Percentiles rank a stretch among this genome's conserved stretches.
phyloP scores from a whole-genome alignment of 2,888 invertebrate species.

The Hoplodrina blanda region DNA sequence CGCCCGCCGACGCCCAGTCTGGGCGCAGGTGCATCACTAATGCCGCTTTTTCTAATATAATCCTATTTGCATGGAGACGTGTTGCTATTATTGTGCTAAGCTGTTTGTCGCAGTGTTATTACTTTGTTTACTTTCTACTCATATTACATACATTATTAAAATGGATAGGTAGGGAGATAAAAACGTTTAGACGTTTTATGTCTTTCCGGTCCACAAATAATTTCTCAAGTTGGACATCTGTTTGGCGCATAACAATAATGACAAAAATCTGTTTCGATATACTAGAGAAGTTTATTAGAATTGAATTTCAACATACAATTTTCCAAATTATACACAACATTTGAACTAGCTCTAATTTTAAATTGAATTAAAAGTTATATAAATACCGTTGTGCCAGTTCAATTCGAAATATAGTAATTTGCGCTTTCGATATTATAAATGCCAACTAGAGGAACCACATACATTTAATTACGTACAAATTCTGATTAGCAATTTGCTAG shows the following conservation, averaged over 20 bases:
- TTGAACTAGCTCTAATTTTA: constrained; percentile 4
- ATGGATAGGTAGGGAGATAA: neutral
- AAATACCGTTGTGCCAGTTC: too few species aligned
- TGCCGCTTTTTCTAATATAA: constrained; percentile 57
- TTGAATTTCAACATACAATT: neutral
- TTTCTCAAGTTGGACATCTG: neutral
- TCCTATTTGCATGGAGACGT: constrained; percentile 49
- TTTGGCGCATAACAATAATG: neutral
- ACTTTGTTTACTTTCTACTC: constrained; percentile 27
- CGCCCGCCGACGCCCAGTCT: constrained; percentile 55
- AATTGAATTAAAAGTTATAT: constrained; percentile 9
- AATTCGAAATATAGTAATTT: too few species aligned
- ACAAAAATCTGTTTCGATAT: neutral
- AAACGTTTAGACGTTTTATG: neutral
- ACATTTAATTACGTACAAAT: constrained; percentile 3
- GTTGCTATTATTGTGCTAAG: constrained; percentile 29
- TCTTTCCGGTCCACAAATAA: neutral
- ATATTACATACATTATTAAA: constrained; percentile 25
- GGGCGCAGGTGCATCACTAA: constrained; percentile 74
- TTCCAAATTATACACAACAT: neutral
- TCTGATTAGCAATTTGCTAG: constrained; percentile 6
- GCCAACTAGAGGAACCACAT: constrained; percentile 5
- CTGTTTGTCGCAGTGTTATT: constrained; percentile 40
- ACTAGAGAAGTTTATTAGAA: neutral
- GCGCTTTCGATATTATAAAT: constrained; percentile 17